Base-by-base conservation (phyloP, 2,888 invertebrate genomes). In the Ophion slaviceki region DNA sequence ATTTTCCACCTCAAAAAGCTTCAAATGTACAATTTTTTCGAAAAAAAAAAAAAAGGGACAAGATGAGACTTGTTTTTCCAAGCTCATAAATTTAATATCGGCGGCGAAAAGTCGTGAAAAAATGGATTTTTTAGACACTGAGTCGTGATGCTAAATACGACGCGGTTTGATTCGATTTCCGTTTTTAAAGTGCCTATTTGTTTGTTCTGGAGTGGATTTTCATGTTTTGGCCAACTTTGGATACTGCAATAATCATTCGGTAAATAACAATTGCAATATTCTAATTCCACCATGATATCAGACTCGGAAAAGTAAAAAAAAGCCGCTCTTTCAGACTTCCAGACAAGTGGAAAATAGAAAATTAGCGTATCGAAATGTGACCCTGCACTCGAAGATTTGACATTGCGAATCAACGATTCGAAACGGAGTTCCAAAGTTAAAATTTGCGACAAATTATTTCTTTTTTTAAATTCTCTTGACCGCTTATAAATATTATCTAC, bases 381-480 rank as follows among this genome's bases (percentile, higher is more conserved):
- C 53, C 53, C 17, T 53, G 53, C 53, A 53, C 53, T 53, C 53
- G 53, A 53, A 5, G 53, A 17, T 53, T 53, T 17, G 53, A 5
- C 53, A 53, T 62, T 0, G 66, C 66, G 20, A 61, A 61, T 61
- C 10, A 64, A 64, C 28, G 10, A 72, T 72, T 40, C 40, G 40
- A 40, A 40, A 40, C 40, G 40, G 7, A 40, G 8, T 40, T 40
- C 40, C 17, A 17, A 53, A 17, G 3, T 4, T 5, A 17, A 14
- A 14, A 36, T 61, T 76, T 32, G 20, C 11, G 57, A 28, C 17
- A 10, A 17, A 36, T 3, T 57, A 11, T 64, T 47, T 45, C n/a
- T 28, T 70, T 57, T 24, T 79, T 79, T 24, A 1, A 24, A 32
- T 32, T 32, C 3, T 85, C 47, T 40, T 61, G 11, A 53, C 47